Evolutionary conservation across 2,888 invertebrate genomes (phyloP).

Genomic region (Gymnoscelis rufifasciata): DNA sequence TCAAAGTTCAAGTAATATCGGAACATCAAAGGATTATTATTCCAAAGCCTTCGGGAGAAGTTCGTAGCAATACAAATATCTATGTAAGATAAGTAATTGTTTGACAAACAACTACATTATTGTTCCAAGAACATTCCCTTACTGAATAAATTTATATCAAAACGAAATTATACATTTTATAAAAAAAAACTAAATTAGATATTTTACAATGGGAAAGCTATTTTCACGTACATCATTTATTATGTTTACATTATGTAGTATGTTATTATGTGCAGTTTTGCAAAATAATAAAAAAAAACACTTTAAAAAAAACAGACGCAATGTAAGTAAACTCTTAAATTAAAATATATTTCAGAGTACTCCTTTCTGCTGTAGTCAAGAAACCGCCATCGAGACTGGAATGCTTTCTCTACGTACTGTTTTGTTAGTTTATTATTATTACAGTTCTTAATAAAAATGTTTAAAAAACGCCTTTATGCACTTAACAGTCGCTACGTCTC

Average conservation of each 20-base stretch:
- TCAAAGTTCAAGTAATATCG: conserved; percentile 3
- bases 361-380: conserved; percentile 28
- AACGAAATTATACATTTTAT: too few relatives aligned
- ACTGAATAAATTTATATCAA: too few relatives aligned
- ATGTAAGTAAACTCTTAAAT: conserved; percentile 49
- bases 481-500: too few relatives aligned
- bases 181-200: too few relatives aligned
- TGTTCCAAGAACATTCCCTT: background rate
- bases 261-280: too few relatives aligned
- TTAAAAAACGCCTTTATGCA: too few relatives aligned
- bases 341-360: conserved; percentile 48
- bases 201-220: too few relatives aligned
- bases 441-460: too few relatives aligned
- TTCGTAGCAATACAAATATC: conserved; percentile 9
- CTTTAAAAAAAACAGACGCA: conserved; percentile 8
- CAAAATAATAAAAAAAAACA: background rate
- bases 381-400: conserved; percentile 26
- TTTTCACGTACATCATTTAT: too few relatives aligned
- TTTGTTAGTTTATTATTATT: too few relatives aligned
- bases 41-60: conserved; percentile 7
- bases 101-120: background rate
- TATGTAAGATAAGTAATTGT: background rate
- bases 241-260: too few relatives aligned
- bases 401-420: conserved; percentile 8
- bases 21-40: conserved; percentile 14